Evolutionary conservation across 1,140 invertebrate genomes (phyloP).

Genomic region (Arion vulgaris): DNA sequence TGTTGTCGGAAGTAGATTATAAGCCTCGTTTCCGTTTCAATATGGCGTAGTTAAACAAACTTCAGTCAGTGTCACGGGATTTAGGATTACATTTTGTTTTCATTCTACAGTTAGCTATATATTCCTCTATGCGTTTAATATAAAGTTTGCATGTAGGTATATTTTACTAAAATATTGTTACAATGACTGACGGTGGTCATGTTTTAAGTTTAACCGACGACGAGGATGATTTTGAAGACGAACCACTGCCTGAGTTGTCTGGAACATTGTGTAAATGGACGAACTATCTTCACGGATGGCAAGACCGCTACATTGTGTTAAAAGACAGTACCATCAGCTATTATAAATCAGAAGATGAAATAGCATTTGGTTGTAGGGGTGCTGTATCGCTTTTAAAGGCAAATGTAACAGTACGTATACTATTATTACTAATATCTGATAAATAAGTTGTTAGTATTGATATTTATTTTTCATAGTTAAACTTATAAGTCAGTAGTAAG

Average conservation of each 20-base stretch:
- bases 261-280: constrained; percentile 94
- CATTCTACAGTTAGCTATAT: background rate
- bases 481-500: no score
- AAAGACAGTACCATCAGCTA: constrained; percentile 96
- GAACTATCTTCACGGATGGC: constrained; percentile 99
- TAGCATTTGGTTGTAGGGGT: constrained; percentile 94
- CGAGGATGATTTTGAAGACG: constrained; percentile 70
- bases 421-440: background rate
- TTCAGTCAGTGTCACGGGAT: background rate
- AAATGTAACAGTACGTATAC: constrained; percentile 85
- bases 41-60: background rate
- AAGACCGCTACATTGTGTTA: constrained; percentile 95
- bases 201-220: constrained; percentile 70
- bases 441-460: no score
- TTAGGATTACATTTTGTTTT: background rate
- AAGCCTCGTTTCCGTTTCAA: background rate
- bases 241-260: constrained; percentile 62
- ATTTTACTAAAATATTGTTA: background rate
- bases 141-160: background rate
- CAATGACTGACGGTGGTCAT: constrained; percentile 37
- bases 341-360: constrained; percentile 96
- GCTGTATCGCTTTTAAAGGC: constrained; percentile 95
- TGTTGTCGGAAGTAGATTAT: background rate
- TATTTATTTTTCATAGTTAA: no score
- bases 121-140: background rate